These are phyloP conservation scores for Sialis fuliginosa DNA, from an alignment of 2,888 invertebrate species.

Conservation along the genomic window DNA sequence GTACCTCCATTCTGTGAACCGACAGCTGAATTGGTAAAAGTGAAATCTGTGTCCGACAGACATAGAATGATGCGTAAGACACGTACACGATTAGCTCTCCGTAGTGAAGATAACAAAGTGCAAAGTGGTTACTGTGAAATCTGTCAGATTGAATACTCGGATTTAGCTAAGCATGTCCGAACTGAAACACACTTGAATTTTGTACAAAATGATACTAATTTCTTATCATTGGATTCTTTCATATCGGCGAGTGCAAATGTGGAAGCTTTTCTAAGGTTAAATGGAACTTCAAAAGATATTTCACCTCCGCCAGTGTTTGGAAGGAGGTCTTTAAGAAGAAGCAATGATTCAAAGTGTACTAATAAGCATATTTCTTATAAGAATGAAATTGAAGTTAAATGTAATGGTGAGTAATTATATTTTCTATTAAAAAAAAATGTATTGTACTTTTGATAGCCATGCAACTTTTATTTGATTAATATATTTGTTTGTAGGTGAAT, in stretches of 20 bases:
- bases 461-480: no score
- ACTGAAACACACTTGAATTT: conserved; percentile 58
- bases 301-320: conserved; percentile 3
- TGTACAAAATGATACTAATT: conserved; percentile 56
- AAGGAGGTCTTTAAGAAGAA: conserved; percentile 7
- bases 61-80: conserved; percentile 37
- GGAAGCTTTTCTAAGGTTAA: conserved; percentile 44
- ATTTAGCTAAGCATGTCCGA: conserved; percentile 49
- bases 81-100: conserved; percentile 27
- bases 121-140: conserved; percentile 56
- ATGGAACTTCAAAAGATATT: conserved; percentile 22
- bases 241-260: conserved; percentile 50
- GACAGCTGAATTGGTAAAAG: conserved; percentile 14
- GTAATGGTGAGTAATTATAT: background rate
- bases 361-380: background rate
- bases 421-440: no score
- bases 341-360: background rate
- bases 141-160: conserved; percentile 56
- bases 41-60: conserved; percentile 12
- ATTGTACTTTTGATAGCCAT: no score
- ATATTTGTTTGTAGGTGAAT: background rate
- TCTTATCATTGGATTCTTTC: conserved; percentile 52
- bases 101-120: conserved; percentile 23
- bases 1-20: conserved; percentile 21
- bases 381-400: conserved; percentile 2